A percentile compares a stretch with the other conserved stretches of the same genome.
phyloP scores from a whole-genome alignment of 2,113 vertebrate species.

The Myrmophylax atrothorax region DNA sequence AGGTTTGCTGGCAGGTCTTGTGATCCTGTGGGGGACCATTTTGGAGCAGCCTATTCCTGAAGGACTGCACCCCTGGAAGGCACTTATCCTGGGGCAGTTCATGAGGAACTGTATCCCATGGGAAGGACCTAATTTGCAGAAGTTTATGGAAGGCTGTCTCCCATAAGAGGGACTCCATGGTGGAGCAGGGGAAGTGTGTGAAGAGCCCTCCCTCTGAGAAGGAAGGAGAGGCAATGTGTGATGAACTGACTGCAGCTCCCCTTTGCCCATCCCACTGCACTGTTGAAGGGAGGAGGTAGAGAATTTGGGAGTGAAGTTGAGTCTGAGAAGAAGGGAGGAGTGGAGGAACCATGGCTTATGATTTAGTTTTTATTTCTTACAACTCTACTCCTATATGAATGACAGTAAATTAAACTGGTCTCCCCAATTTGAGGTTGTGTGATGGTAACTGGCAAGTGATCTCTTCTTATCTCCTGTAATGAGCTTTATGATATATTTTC shows the following conservation, averaged over 20 bases:
- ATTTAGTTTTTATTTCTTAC: not conserved
- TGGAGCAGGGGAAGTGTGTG: not conserved
- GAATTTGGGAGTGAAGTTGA: not conserved
- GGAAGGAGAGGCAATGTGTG: not conserved
- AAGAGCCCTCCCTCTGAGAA: not conserved
- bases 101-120: not conserved
- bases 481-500: not conserved
- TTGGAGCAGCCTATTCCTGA: not conserved
- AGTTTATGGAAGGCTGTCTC: not conserved
- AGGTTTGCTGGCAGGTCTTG: not conserved
- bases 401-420: not conserved
- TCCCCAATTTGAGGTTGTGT: rapidly evolving
- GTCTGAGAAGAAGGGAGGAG: not conserved
- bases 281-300: not conserved
- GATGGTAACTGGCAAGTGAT: not conserved
- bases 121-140: not conserved
- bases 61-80: not conserved
- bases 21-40: too few relatives aligned
- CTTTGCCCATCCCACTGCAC: not conserved
- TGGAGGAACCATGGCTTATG: not conserved
- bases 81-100: not conserved
- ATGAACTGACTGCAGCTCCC: not conserved
- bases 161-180: not conserved
- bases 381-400: not conserved
- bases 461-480: not conserved